These are phyloP conservation scores for Mellivora capensis DNA, from an alignment of 2,113 vertebrate genomes.

Conservation along the genomic window DNA sequence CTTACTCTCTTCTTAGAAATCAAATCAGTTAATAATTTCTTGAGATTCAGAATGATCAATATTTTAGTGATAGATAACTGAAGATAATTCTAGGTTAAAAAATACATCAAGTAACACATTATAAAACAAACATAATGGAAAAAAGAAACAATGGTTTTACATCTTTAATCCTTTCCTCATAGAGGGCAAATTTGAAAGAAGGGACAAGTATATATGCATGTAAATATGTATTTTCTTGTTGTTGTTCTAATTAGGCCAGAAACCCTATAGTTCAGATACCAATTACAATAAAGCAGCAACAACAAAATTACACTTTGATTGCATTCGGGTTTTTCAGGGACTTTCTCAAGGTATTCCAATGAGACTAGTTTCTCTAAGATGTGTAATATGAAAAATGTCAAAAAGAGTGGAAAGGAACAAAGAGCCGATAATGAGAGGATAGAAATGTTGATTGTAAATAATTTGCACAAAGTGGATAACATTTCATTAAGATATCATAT, in stretches of 20 bases:
- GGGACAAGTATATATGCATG: no score
- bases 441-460: background rate
- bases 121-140: background rate
- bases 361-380: background rate
- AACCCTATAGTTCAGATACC: background rate
- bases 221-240: no score
- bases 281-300: background rate
- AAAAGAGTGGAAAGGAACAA: background rate
- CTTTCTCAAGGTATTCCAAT: background rate
- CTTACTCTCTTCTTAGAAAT: background rate
- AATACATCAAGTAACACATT: background rate
- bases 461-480: background rate
- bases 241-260: background rate
- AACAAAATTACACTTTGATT: background rate
- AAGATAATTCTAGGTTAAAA: background rate
- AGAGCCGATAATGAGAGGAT: background rate
- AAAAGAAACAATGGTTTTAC: background rate
- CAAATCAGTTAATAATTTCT: background rate
- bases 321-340: background rate
- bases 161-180: background rate
- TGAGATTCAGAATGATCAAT: background rate
- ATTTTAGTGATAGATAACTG: background rate
- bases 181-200: background rate
- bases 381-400: background rate
- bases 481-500: background rate